Evolutionary conservation across 2,113 vertebrate genomes (phyloP), one percentile per base, ranked within the genome.

Genomic region (Prolemur simus): DNA sequence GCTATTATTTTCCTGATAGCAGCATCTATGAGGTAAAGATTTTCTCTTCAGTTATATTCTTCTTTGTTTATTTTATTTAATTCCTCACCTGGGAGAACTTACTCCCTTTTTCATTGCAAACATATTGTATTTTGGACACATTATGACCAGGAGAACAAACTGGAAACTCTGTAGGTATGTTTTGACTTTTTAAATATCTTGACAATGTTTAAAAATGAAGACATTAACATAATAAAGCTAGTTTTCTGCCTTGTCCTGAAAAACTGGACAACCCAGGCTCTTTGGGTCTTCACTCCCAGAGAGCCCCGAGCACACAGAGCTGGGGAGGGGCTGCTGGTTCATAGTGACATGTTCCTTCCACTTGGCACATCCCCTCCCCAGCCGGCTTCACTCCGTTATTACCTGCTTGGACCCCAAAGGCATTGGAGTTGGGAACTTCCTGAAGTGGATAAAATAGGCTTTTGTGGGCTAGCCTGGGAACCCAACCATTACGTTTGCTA

Each of bases 401-500:
- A 89, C 68, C 73, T 90, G 49, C 69, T 25, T 52, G 25, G 68
- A 29, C 69, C 42, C 18, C 2, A 9, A 15, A 77, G 84, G 89
- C 34, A 32, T 0, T 66, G 37, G 60, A 58, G 54, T 69, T 56
- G 69, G 64, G 47, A 63, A 71, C 39, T 92, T 95, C 56, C 58
- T 39, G 17, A 60, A 54, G 17, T 29, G 34, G 47, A 56, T 87
- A 54, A 88, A 73, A 25, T 77, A 63, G 42, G 47, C 91, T 73
- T 96, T 94, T 91, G 27, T 78, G 78, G 77, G 68, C 60, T 82
- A 91, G 42, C 88, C 77, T 68, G 47, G 29, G 54, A 88, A 93
- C 47, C 63, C 32, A 34, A 78, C 18, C n/a, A 78, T n/a, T 92
- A 32, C 56, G 58, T 73, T 94, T 71, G 37, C 27, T 78, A 42